Base-by-base conservation (phyloP, 2,888 invertebrate genomes). In the Balanococcus diminutus region DNA sequence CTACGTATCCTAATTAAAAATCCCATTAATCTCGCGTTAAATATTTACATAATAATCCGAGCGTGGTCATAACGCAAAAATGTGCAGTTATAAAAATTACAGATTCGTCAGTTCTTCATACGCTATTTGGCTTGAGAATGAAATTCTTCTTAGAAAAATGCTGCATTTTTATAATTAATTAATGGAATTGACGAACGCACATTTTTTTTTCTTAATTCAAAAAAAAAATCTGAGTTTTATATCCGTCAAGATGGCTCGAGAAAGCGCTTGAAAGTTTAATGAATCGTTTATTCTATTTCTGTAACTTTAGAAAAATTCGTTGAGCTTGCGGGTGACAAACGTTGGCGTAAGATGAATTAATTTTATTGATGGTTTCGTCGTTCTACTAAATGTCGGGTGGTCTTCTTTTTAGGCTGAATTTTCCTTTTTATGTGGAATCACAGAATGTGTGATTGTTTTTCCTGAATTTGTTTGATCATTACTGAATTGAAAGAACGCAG, bases 221-320 rank as follows among this genome's bases (percentile, higher is more conserved):
- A n/a, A 32, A 6, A n/a, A 32, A 36, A 75, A 75, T 32, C n/a
- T n/a, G 32, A 31, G 28, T 75, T 32, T 32, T 6, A 19, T n/a
- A 75, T 75, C 32, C 14, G 75, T 28, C 25, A 32, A 36, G 75
- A 32, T n/a, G 75, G 32, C n/a, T 11, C n/a, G 16, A 67, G 28
- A 28, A 75, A 75, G 8, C 32, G 75, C 28, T 67, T 16, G 67
- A 11, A 16, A 32, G 19, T 75, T 75, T 14, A 75, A 75, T 14
- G 75, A 36, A 75, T 32, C 32, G 75, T 75, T 75, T 75, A 75
- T 31, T 32, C 75, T 75, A 75, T 75, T 75, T 75, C 28, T 19
- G 75, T 75, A 75, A 36, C 75, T 75, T 32, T 3, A 19, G 51
- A n/a, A 19, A 51, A 51, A 51, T 51, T 51, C 51, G 19, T 19